Conservation (phyloP, 2,113 vertebrate genomes). For the Mellivora capensis region DNA sequence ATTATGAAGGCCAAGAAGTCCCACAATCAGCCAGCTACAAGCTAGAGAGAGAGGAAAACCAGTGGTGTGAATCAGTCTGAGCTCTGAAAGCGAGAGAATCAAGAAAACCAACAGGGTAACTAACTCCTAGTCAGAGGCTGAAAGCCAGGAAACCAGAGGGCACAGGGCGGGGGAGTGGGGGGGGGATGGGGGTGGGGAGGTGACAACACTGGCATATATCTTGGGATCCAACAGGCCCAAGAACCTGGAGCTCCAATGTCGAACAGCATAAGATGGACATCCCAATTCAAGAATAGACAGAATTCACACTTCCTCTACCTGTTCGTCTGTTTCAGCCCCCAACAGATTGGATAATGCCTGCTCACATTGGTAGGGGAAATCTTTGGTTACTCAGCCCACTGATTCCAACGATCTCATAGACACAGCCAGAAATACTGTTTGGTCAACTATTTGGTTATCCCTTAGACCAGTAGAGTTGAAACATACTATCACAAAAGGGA, state of each 20-base stretch:
- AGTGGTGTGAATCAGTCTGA: neutral
- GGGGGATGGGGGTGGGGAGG: too few relatives aligned
- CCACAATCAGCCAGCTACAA: neutral
- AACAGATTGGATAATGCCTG: neutral
- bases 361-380: accelerated
- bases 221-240: neutral
- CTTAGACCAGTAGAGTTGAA: neutral
- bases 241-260: neutral
- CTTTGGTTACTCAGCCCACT: neutral
- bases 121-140: neutral
- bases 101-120: neutral
- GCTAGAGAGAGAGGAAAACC: neutral
- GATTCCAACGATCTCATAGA: neutral
- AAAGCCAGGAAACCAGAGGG: neutral
- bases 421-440: neutral
- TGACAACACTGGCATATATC: neutral
- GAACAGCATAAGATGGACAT: neutral
- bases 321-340: neutral
- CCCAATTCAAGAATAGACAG: neutral
- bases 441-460: neutral
- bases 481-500: neutral
- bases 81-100: neutral
- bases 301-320: neutral
- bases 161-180: accelerated
- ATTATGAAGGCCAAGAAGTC: neutral